These are phyloP conservation scores for Campaea margaritaria DNA, from an alignment of 2,888 invertebrate genomes.

Conservation along the genomic window DNA sequence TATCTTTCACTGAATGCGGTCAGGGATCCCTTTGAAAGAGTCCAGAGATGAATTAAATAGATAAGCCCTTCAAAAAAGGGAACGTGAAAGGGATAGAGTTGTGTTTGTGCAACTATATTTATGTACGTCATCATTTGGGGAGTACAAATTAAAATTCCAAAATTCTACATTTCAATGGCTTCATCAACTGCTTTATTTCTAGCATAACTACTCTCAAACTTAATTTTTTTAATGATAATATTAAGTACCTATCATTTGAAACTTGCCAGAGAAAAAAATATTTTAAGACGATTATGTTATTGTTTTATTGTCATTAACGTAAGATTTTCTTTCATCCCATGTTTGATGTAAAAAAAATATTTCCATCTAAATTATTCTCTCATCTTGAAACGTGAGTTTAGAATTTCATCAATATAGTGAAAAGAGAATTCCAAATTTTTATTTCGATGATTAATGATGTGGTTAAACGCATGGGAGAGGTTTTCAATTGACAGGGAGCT, in stretches of 20 bases:
- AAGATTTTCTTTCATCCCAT: background rate
- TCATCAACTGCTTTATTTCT: no score
- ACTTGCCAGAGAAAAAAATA: no score
- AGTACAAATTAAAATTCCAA: no score
- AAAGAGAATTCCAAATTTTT: conserved; percentile 52
- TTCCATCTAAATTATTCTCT: no score
- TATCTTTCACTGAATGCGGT: conserved; percentile 78
- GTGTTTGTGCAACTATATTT: conserved; percentile 41
- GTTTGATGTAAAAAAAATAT: background rate
- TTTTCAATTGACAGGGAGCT: conserved; percentile 74
- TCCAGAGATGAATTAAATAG: conserved; percentile 84
- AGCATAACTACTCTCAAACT: no score
- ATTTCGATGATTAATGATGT: conserved; percentile 79
- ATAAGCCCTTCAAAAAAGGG: conserved; percentile 76
- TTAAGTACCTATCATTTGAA: no score
- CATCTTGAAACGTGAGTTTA: conserved; percentile 1
- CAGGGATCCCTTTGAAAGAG: conserved; percentile 79
- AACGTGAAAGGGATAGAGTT: conserved; percentile 64
- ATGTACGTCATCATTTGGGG: conserved; percentile 1
- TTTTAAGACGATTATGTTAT: no score
- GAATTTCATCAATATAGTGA: conserved; percentile 43
- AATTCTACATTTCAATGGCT: no score
- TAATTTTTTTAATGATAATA: no score
- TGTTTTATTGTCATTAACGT: no score
- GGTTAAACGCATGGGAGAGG: conserved; percentile 70